Evolutionary conservation across 2,888 invertebrate genomes (phyloP).

Genomic region (Chironomus tentans): DNA sequence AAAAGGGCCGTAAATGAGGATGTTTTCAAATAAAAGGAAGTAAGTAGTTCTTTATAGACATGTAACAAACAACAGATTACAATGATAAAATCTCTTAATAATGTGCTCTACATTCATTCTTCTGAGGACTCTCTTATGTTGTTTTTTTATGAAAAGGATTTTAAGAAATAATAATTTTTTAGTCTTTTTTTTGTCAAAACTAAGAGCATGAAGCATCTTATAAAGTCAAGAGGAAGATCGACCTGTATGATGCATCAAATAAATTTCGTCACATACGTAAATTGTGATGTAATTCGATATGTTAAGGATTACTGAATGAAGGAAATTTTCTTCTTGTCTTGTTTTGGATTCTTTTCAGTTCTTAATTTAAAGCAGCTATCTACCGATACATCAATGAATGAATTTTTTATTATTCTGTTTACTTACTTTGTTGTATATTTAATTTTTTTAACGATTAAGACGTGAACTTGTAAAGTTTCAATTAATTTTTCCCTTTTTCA

Average conservation of each 20-base stretch:
- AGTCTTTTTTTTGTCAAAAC: no score
- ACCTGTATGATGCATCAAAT: background rate
- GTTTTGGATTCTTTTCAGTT: background rate
- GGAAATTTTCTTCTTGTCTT: background rate
- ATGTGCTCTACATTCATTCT: background rate
- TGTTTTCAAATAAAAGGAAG: conserved; percentile 17
- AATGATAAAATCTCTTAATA: background rate
- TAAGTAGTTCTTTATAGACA: background rate
- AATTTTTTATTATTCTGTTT: no score
- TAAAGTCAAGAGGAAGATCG: background rate
- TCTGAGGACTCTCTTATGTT: no score
- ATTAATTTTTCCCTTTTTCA: background rate
- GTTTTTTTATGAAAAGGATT: no score
- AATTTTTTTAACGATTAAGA: background rate
- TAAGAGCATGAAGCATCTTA: no score
- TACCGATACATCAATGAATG: background rate
- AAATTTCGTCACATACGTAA: background rate
- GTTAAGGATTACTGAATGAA: background rate
- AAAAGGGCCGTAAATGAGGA: background rate
- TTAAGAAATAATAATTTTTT: no score
- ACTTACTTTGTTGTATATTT: no score
- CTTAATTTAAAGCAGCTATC: background rate
- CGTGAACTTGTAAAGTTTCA: conserved; percentile 21
- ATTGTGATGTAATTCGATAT: background rate
- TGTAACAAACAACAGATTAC: background rate